A percentile compares a stretch with the other conserved stretches of the same genome.
Evolutionary conservation across 2,888 invertebrate species (phyloP).

Genomic region (Sturmia bella): DNA sequence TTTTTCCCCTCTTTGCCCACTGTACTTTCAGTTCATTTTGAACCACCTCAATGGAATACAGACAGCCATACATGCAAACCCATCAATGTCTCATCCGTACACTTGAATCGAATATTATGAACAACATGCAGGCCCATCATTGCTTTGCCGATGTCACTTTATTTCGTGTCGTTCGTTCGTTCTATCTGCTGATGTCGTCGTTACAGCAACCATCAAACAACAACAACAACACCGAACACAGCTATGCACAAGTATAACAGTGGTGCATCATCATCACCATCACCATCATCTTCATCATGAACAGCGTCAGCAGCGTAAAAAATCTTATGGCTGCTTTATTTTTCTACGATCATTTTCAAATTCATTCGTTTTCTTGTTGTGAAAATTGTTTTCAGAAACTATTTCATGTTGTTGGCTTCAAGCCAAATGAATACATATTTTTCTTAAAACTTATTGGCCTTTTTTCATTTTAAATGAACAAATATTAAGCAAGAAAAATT

Average conservation of each 20-base stretch:
- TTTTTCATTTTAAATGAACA: constrained; percentile 23
- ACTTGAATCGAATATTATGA: constrained; percentile 45
- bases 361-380: constrained; percentile 47
- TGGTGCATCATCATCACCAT: constrained; percentile 46
- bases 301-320: neutral
- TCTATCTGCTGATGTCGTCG: constrained; percentile 5
- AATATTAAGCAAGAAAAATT: constrained; percentile 9
- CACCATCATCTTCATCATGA: constrained; percentile 25
- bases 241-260: too few species aligned
- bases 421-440: constrained; percentile 55
- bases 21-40: neutral
- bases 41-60: neutral
- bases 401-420: constrained; percentile 63
- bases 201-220: constrained; percentile 12
- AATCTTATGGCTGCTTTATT: constrained; percentile 37
- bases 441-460: constrained; percentile 2
- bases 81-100: constrained; percentile 25
- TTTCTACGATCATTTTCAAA: constrained; percentile 56
- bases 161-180: constrained; percentile 22
- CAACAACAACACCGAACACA: neutral
- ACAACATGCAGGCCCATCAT: neutral
- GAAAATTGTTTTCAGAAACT: constrained; percentile 61
- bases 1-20: neutral
- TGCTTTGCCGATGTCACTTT: constrained; percentile 21
- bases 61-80: constrained; percentile 7